Evolutionary conservation across 2,113 vertebrate species (phyloP).

Genomic region (Tetraodon nigroviridis): DNA sequence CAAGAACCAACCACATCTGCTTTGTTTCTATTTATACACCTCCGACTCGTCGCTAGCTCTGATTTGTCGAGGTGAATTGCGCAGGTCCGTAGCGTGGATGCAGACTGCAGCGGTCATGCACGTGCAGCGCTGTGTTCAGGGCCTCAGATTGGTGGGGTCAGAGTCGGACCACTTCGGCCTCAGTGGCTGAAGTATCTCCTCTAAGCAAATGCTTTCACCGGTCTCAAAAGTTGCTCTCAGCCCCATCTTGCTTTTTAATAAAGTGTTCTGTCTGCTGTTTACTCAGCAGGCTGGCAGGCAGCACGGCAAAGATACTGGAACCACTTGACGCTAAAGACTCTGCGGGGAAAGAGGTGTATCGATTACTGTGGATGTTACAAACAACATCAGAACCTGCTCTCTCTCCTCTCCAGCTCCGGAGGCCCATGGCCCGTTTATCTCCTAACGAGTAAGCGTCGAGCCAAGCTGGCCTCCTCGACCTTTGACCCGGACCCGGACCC

Average conservation of each 20-base stretch:
- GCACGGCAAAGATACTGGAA: constrained; percentile 45
- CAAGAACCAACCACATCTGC: background rate
- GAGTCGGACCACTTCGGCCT: no score
- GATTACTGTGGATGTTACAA: constrained; percentile 11
- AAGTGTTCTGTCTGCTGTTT: constrained; percentile 16
- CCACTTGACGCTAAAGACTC: constrained; percentile 38
- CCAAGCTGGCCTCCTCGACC: constrained; percentile 74
- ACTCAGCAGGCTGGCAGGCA: constrained; percentile 30
- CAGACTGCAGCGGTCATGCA: no score
- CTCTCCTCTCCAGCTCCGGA: constrained; percentile 22
- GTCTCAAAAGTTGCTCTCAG: constrained; percentile 4
- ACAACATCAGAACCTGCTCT: background rate
- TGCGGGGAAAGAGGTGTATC: constrained; percentile 6
- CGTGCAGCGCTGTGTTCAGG: no score
- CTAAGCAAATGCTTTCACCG: background rate
- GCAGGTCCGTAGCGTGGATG: background rate
- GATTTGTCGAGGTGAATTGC: background rate
- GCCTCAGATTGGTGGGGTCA: no score
- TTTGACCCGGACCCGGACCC: constrained; percentile 52
- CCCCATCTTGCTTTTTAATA: background rate
- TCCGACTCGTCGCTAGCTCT: background rate
- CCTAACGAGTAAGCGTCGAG: constrained; percentile 55
- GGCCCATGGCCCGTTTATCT: constrained; percentile 61
- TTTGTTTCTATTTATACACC: background rate
- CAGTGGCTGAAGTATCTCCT: background rate